Conservation (phyloP, 2,888 invertebrate genomes). For the Ochropleura leucogaster region DNA sequence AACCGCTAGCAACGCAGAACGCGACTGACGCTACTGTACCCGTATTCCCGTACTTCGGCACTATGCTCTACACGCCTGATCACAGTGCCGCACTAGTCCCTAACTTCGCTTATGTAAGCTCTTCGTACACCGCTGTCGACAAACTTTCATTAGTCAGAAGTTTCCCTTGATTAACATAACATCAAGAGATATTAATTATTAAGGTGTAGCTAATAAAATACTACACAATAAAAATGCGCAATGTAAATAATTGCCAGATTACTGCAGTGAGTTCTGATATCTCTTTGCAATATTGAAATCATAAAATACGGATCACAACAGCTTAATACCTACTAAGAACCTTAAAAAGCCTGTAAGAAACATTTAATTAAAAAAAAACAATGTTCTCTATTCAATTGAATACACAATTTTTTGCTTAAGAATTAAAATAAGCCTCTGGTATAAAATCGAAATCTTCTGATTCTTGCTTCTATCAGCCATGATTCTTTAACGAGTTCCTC, state of each 20-base stretch:
- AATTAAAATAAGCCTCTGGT: too few species aligned
- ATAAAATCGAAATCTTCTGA: too few species aligned
- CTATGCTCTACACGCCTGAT: constrained; percentile 48
- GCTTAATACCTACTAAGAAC: too few species aligned
- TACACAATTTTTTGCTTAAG: too few species aligned
- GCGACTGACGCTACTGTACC: constrained; percentile 76
- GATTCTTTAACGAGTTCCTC: too few species aligned
- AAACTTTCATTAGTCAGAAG: constrained; percentile 49
- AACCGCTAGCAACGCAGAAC: constrained; percentile 76
- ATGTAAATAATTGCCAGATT: background rate
- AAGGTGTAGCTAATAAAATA: background rate
- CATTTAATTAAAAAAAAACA: too few species aligned
- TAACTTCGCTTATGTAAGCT: constrained; percentile 69
- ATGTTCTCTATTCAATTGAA: too few species aligned
- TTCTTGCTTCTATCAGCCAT: too few species aligned
- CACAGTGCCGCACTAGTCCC: constrained; percentile 48
- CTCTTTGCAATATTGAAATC: too few species aligned
- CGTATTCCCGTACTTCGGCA: constrained; percentile 9
- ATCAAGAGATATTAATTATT: background rate
- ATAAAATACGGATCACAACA: too few species aligned
- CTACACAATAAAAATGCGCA: background rate
- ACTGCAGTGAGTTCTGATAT: too few species aligned
- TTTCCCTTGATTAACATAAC: constrained; percentile 35
- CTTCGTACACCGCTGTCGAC: constrained; percentile 39
- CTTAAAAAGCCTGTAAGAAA: too few species aligned